These are phyloP conservation scores for Globodera ellingtonae DNA, from an alignment of 1,140 invertebrate species.

Conservation along the genomic window DNA sequence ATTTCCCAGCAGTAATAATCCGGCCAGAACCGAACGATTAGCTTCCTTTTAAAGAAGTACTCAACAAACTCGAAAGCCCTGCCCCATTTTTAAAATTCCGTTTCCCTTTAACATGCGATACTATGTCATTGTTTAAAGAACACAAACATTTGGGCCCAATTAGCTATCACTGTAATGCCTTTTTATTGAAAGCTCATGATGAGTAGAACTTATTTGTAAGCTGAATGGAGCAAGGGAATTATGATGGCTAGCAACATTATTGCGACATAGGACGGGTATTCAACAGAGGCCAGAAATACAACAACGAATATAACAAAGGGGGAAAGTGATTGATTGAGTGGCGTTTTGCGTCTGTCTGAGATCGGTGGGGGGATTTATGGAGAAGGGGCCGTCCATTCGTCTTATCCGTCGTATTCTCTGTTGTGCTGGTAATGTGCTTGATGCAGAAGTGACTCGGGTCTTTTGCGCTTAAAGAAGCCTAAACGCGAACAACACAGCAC, in stretches of 20 bases:
- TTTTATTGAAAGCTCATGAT: too few relatives aligned
- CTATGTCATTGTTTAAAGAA: too few relatives aligned
- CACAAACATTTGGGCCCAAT: too few relatives aligned
- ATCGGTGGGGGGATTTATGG: neutral
- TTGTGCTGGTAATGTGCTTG: constrained; percentile 42
- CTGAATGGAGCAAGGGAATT: too few relatives aligned
- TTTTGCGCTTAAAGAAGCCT: constrained; percentile 55
- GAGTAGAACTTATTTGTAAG: too few relatives aligned
- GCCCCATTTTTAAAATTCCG: too few relatives aligned
- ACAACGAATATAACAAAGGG: neutral
- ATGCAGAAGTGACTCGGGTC: constrained; percentile 39
- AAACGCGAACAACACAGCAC: constrained; percentile 45
- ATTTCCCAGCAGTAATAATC: neutral
- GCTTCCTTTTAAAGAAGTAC: too few relatives aligned
- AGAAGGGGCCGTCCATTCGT: neutral
- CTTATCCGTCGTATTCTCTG: constrained; percentile 19
- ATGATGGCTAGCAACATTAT: too few relatives aligned
- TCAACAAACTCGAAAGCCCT: too few relatives aligned
- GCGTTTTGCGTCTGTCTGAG: neutral
- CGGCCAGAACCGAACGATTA: too few relatives aligned
- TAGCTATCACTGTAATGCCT: too few relatives aligned
- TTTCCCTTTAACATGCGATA: too few relatives aligned
- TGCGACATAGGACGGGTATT: neutral
- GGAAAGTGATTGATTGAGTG: neutral
- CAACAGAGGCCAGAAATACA: neutral